These are phyloP conservation scores for Paramisgurnus dabryanus DNA, from an alignment of 2,113 vertebrate genomes.

Conservation along the genomic window DNA sequence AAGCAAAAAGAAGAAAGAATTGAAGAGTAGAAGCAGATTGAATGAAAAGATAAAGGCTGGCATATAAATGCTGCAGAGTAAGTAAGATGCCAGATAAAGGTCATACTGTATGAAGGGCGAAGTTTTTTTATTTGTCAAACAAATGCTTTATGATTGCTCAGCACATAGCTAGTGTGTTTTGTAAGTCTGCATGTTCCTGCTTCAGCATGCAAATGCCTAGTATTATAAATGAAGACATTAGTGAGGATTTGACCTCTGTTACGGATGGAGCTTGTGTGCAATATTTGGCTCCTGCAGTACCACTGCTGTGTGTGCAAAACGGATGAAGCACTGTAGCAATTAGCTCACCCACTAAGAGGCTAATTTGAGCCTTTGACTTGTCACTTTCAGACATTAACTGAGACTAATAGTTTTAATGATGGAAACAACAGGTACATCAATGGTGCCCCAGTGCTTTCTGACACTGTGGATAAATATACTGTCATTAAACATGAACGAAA, in stretches of 20 bases:
- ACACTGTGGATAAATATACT: background rate
- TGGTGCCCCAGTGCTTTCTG: background rate
- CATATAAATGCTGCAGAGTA: background rate
- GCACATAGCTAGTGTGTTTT: background rate
- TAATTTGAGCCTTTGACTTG: slow-evolving; percentile 25
- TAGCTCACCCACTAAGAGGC: slow-evolving; percentile 2
- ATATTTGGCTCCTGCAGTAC: background rate
- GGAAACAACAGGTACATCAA: background rate
- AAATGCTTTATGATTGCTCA: background rate
- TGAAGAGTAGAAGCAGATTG: background rate
- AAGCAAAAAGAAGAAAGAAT: background rate
- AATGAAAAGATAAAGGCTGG: background rate
- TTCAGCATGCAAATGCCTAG: background rate
- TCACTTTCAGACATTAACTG: slow-evolving; percentile 9
- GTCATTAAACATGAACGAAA: background rate
- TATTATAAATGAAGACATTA: slow-evolving; percentile 1
- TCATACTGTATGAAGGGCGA: background rate
- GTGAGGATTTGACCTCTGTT: slow-evolving; percentile 10
- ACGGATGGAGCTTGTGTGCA: background rate
- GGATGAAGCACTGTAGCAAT: slow-evolving; percentile 8
- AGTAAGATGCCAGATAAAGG: background rate
- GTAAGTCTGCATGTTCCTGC: background rate
- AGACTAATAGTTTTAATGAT: slow-evolving; percentile 1
- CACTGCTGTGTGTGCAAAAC: slow-evolving; percentile 4
- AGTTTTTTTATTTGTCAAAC: background rate